These are phyloP conservation scores for Saguinus imperator DNA, from an alignment of 2,113 vertebrate genomes.

Conservation along the genomic window DNA sequence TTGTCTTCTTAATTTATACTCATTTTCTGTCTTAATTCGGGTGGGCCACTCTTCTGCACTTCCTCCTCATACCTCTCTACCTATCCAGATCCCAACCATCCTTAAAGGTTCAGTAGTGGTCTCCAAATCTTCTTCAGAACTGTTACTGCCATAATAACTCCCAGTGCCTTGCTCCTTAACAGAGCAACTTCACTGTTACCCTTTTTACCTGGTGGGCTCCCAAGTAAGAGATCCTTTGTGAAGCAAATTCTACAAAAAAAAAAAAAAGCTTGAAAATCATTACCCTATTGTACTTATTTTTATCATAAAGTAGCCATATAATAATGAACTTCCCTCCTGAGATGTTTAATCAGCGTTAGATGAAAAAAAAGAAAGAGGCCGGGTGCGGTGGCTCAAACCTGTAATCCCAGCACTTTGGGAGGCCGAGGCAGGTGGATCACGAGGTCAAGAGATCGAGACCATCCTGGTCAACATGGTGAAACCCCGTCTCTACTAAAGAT, in stretches of 20 bases:
- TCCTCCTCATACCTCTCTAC: not conserved
- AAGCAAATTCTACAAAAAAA: not conserved
- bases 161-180: not conserved
- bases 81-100: not conserved
- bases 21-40: not conserved
- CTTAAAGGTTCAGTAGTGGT: not conserved
- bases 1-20: not conserved
- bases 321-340: not conserved
- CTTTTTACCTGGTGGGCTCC: not conserved
- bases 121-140: not conserved
- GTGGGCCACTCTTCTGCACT: not conserved
- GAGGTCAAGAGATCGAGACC: too few relatives aligned
- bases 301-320: not conserved
- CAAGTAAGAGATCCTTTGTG: not conserved
- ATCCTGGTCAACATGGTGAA: too few relatives aligned
- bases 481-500: too few relatives aligned
- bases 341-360: too few relatives aligned
- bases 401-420: too few relatives aligned
- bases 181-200: not conserved
- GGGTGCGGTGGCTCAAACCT: too few relatives aligned
- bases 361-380: too few relatives aligned
- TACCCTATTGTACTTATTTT: not conserved
- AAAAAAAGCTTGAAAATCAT: not conserved
- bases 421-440: too few relatives aligned
- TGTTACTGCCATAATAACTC: not conserved